These are phyloP conservation scores for Pangasius djambal DNA, from an alignment of 2,797 vertebrate genomes.

Conservation along the genomic window DNA sequence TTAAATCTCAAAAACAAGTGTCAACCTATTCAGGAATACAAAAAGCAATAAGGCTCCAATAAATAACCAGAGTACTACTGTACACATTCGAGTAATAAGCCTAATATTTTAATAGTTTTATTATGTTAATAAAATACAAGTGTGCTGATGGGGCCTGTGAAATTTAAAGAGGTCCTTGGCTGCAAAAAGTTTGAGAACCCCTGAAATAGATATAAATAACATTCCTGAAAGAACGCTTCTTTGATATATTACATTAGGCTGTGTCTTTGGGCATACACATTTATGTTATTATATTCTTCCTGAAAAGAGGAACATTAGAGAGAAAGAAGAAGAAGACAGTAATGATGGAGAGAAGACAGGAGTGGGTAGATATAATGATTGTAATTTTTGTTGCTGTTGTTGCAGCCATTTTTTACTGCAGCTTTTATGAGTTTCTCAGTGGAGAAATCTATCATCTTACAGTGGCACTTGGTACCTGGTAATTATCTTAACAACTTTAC, in stretches of 20 bases:
- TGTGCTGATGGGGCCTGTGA: background rate
- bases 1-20: background rate
- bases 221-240: background rate
- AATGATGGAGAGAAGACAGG: background rate
- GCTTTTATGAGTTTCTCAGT: conserved; percentile 25
- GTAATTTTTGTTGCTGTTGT: background rate
- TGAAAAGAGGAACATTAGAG: background rate
- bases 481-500: conserved; percentile 24
- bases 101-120: background rate
- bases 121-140: background rate
- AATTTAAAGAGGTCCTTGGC: background rate
- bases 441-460: conserved; percentile 23
- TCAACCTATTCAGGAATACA: background rate
- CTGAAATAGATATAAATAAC: background rate
- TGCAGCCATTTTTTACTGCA: conserved; percentile 20
- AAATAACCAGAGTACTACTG: background rate
- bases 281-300: background rate
- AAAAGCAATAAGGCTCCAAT: background rate
- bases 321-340: background rate
- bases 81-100: background rate
- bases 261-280: background rate
- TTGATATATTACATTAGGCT: background rate
- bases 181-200: background rate
- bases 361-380: conserved; percentile 13
- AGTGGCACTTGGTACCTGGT: background rate